Percentiles rank a stretch among this genome's conserved stretches.
Evolutionary conservation across 1,140 invertebrate genomes (phyloP).

Genomic region (Lordiphosa clarofinis): DNA sequence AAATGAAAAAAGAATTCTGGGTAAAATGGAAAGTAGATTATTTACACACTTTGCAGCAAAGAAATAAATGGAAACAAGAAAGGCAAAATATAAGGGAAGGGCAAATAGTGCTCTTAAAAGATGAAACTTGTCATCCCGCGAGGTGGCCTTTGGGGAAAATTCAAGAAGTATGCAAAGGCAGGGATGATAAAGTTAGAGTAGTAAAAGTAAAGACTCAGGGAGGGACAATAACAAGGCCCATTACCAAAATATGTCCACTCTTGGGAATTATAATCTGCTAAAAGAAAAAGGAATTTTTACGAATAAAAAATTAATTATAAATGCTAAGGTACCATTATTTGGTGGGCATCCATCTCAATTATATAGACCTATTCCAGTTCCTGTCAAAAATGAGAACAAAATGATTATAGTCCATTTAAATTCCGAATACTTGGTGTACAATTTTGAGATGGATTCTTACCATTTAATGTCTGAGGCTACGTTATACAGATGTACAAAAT

Average conservation of each 20-base stretch:
- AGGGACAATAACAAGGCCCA: no score
- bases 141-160: no score
- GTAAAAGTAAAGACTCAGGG: no score
- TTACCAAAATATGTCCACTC: no score
- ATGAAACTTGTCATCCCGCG: no score
- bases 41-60: conserved; percentile 21
- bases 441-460: neutral
- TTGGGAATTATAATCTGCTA: neutral
- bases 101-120: no score
- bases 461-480: neutral
- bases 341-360: conserved; percentile 3
- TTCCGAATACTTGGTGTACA: neutral
- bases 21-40: conserved; percentile 7
- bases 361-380: conserved; percentile 4
- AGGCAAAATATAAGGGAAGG: neutral
- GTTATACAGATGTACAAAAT: neutral
- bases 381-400: no score
- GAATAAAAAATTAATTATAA: conserved; percentile 1
- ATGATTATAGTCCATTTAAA: neutral
- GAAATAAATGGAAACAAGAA: neutral
- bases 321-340: conserved; percentile 3
- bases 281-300: neutral
- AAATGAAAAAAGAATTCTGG: conserved; percentile 4
- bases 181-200: no score
- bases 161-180: no score